Percentiles rank a stretch among this genome's conserved stretches.
Conservation (phyloP, 2,797 vertebrate genomes). For the Megaceryle alcyon region DNA sequence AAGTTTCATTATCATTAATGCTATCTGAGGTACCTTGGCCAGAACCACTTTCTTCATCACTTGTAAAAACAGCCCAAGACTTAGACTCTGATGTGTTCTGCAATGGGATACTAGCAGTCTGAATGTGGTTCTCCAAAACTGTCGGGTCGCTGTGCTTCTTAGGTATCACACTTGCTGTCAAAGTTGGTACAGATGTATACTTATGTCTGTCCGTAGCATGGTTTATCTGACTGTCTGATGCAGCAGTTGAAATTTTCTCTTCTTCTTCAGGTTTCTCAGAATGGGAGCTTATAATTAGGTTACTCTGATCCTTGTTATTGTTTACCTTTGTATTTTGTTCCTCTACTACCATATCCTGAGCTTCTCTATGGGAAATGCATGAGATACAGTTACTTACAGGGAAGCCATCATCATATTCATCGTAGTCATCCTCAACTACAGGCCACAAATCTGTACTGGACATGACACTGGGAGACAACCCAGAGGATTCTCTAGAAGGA, state of each 20-base stretch:
- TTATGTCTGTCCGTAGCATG: slow-evolving; percentile 32
- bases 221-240: slow-evolving; percentile 55
- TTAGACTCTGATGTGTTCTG: slow-evolving; percentile 71
- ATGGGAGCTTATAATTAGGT: slow-evolving; percentile 68
- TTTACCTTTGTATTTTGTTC: slow-evolving; percentile 77
- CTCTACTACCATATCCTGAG: slow-evolving; percentile 82
- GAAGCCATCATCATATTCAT: slow-evolving; percentile 79
- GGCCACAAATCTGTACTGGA: slow-evolving; percentile 73
- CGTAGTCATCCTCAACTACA: slow-evolving; percentile 77
- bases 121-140: slow-evolving; percentile 78
- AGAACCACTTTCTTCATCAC: slow-evolving; percentile 92
- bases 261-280: slow-evolving; percentile 79
- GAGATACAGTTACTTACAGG: slow-evolving; percentile 86
- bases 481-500: slow-evolving; percentile 74
- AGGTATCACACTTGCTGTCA: slow-evolving; percentile 23
- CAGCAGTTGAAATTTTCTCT: slow-evolving; percentile 48
- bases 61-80: slow-evolving; percentile 82
- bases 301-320: slow-evolving; percentile 76
- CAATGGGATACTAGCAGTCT: slow-evolving; percentile 61
- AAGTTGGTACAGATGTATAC: slow-evolving; percentile 22
- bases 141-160: slow-evolving; percentile 73
- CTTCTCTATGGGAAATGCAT: slow-evolving; percentile 82
- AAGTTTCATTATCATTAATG: slow-evolving; percentile 93
- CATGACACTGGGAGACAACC: slow-evolving; percentile 72
- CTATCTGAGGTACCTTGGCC: slow-evolving; percentile 86